Conservation (phyloP, 2,888 invertebrate genomes). For the Leistus spinibarbis region DNA sequence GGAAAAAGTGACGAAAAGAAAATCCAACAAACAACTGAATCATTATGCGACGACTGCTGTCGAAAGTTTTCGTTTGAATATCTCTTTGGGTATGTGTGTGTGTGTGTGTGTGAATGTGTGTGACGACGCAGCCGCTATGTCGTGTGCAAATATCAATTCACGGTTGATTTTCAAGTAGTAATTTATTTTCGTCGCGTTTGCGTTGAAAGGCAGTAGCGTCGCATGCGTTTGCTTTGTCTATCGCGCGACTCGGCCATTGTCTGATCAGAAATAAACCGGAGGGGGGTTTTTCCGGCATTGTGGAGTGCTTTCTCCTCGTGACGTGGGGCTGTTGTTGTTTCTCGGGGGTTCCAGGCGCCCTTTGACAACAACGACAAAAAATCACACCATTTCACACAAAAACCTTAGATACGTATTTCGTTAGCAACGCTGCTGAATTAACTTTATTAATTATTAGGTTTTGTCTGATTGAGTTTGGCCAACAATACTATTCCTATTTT, state of each 20-base stretch:
- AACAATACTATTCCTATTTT: neutral
- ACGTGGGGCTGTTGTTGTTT: neutral
- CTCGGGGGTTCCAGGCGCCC: neutral
- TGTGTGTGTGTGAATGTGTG: neutral
- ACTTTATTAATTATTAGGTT: conserved; percentile 14
- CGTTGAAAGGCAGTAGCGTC: neutral
- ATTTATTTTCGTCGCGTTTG: conserved; percentile 14
- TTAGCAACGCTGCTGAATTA: neutral
- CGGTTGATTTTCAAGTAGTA: conserved; percentile 8
- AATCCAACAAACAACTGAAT: neutral
- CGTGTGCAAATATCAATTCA: conserved; percentile 2
- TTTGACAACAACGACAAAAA: neutral
- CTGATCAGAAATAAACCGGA: conserved; percentile 15
- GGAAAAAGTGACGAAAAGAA: neutral
- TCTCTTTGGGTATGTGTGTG: neutral
- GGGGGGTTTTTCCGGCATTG: neutral
- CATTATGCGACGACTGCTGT: neutral
- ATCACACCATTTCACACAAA: neutral
- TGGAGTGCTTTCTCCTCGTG: neutral
- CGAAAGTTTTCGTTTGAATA: neutral
- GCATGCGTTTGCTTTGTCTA: conserved; percentile 14
- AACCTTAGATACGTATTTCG: neutral
- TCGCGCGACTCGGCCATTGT: neutral
- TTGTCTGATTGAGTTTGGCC: neutral
- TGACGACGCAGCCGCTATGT: neutral